Evolutionary conservation across 1,140 invertebrate species (phyloP), one percentile per base, ranked within the genome.

Genomic region (Drepana arcuata): DNA sequence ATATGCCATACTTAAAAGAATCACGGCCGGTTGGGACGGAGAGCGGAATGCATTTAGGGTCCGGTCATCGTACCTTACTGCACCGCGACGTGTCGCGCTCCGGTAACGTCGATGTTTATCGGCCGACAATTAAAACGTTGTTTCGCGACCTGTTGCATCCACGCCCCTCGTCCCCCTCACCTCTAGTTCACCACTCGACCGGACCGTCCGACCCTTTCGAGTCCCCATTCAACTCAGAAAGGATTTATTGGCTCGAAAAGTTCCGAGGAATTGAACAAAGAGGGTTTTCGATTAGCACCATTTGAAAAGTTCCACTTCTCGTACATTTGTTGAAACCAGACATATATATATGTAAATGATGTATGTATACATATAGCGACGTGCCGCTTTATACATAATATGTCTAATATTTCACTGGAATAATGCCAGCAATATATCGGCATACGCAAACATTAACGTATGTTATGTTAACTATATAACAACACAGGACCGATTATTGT

Each of bases 81-180:
- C 29, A 16, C 23, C 33, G 25, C 34, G 23, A 39, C 39, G 42
- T 50, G 71, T 67, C 70, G 66, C 75, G 75, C 41, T 71, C 57
- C 52, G 68, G 40, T 62, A 66, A 64, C 69, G 66, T 52, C 72
- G 72, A 77, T 79, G 63, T 57, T 75, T 77, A 79, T 82, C 74
- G 48, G 44, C 37, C 41, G 40, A 71, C 72, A 81, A 82, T 82
- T 82, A 82, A 73, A 79, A 72, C 61, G 64, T 68, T 66, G 64
- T 70, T 75, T 75, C 64, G 70, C 72, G 66, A 79, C 77, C 77
- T 82, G 77, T 82, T 82, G 77, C 72, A 60, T 55, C 54, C 49
- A 41, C 51, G 42, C 45, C 49, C 52, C 34, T 56, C 53, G 37
- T 28, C 38, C 27, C 43, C 15, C 12, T 46, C 27, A 21, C 46